These are phyloP conservation scores for Crenichthys baileyi DNA, from an alignment of 2,797 vertebrate species.

Conservation along the genomic window DNA sequence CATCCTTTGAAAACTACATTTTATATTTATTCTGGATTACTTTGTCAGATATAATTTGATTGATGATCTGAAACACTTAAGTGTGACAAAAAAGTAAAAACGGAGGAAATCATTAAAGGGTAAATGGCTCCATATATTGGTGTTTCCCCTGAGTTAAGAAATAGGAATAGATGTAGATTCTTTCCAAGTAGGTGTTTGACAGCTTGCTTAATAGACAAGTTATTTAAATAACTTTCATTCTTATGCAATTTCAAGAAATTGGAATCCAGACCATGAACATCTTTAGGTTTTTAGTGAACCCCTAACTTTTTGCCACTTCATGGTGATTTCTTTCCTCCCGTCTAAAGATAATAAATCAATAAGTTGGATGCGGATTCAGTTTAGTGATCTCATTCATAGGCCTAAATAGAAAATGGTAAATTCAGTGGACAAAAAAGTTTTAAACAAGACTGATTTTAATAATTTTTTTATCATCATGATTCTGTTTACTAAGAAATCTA, in stretches of 20 bases:
- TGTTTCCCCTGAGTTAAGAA: neutral
- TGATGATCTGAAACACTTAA: no score
- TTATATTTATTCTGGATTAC: no score
- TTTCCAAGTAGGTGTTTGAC: neutral
- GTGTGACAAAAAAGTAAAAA: no score
- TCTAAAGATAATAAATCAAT: neutral
- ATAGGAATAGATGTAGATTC: neutral
- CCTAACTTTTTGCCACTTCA: neutral
- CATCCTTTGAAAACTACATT: no score
- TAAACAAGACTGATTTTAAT: neutral
- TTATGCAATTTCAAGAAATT: neutral
- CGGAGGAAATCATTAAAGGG: no score
- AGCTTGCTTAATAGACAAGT: neutral
- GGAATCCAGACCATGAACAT: neutral
- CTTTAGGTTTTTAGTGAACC: neutral
- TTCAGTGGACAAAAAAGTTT: neutral
- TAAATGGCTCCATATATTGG: neutral
- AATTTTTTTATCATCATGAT: no score
- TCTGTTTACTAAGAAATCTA: neutral
- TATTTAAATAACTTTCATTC: neutral
- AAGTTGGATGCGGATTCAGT: neutral
- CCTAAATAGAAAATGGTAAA: neutral
- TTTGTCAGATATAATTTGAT: no score
- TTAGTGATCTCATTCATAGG: neutral
- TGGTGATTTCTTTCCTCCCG: neutral